Evolutionary conservation across 1,140 invertebrate genomes (phyloP).

Genomic region (Heliconius hewitsoni): DNA sequence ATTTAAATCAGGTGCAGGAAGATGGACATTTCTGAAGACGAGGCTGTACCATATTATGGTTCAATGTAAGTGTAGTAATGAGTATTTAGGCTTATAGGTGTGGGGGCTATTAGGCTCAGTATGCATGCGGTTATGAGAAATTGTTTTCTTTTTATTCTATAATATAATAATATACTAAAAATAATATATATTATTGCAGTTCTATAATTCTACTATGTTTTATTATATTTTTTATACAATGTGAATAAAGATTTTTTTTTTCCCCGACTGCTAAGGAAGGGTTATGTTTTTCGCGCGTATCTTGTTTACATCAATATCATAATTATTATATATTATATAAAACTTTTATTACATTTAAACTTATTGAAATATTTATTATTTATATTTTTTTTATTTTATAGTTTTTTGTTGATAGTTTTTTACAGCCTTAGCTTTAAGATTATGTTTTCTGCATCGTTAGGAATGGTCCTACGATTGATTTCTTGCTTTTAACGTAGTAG

Average conservation of each 20-base stretch:
- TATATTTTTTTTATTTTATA: too few species aligned
- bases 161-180: too few species aligned
- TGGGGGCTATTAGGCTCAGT: neutral
- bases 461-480: conserved; percentile 17
- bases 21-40: conserved; percentile 16
- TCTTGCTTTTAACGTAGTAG: conserved; percentile 34
- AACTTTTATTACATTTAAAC: neutral
- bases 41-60: conserved; percentile 40
- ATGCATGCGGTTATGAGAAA: conserved; percentile 1
- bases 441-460: neutral
- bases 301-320: too few species aligned
- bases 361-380: neutral
- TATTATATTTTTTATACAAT: too few species aligned
- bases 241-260: too few species aligned
- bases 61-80: conserved; percentile 39
- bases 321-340: neutral
- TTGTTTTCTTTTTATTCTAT: neutral
- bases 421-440: neutral
- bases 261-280: too few species aligned
- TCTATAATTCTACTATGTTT: too few species aligned
- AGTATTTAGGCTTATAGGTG: neutral
- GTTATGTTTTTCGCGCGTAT: too few species aligned
- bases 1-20: conserved; percentile 23
- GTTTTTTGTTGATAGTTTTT: neutral
- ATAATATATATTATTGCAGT: too few species aligned